Percentiles rank a stretch among this genome's conserved stretches.
These are phyloP conservation scores for Gymnocheta viridis DNA, from an alignment of 2,888 invertebrate species.

Conservation along the genomic window DNA sequence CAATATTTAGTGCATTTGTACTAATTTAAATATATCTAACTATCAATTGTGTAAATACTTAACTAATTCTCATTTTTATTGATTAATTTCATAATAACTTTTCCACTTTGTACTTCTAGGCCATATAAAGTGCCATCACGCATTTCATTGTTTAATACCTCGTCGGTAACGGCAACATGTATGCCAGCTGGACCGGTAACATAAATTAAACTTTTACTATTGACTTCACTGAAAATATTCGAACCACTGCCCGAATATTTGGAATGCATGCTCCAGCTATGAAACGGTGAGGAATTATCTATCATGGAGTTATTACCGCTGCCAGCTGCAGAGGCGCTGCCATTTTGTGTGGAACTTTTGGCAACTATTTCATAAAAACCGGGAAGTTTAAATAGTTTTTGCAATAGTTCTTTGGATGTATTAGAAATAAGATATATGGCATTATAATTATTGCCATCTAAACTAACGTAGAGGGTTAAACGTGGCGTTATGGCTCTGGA, in stretches of 20 bases:
- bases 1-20: slow-evolving; percentile 13
- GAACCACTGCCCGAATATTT: slow-evolving; percentile 82
- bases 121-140: slow-evolving; percentile 89
- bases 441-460: slow-evolving; percentile 87
- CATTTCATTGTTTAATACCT: slow-evolving; percentile 89
- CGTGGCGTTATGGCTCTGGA: slow-evolving; percentile 87
- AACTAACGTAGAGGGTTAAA: slow-evolving; percentile 91
- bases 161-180: slow-evolving; percentile 91
- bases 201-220: slow-evolving; percentile 85
- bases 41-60: neutral
- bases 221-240: slow-evolving; percentile 83
- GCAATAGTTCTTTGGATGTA: slow-evolving; percentile 86
- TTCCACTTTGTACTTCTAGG: slow-evolving; percentile 84
- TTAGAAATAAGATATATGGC: slow-evolving; percentile 90
- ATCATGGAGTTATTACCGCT: slow-evolving; percentile 60
- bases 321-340: slow-evolving; percentile 58
- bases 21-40: neutral
- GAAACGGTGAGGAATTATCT: slow-evolving; percentile 74
- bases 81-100: slow-evolving; percentile 82
- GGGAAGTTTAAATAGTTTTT: slow-evolving; percentile 86
- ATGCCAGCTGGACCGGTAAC: slow-evolving; percentile 93
- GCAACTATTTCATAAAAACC: slow-evolving; percentile 82
- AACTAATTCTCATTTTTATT: slow-evolving; percentile 79
- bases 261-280: slow-evolving; percentile 79
- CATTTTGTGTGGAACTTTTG: slow-evolving; percentile 75